Percentiles rank a stretch among this genome's conserved stretches.
These are phyloP conservation scores for Leistus spinibarbis DNA, from an alignment of 2,888 invertebrate species.

Conservation along the genomic window DNA sequence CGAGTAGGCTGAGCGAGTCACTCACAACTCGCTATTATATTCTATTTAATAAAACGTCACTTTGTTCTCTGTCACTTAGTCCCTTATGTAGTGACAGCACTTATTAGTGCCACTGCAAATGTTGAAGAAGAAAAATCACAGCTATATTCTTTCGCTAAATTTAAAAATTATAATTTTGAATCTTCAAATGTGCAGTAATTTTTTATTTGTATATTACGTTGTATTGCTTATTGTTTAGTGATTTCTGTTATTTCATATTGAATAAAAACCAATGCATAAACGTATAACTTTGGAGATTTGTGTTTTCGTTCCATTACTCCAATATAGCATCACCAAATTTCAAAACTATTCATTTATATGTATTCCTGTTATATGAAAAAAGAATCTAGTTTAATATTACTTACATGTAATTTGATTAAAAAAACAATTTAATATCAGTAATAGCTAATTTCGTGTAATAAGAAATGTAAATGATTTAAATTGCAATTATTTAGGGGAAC, in stretches of 20 bases:
- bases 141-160: no score
- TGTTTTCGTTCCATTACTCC: background rate
- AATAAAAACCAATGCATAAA: background rate
- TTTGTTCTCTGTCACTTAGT: background rate
- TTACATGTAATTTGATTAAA: background rate
- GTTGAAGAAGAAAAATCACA: no score
- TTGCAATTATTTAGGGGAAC: background rate
- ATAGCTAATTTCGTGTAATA: no score
- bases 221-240: background rate
- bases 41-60: background rate
- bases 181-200: background rate
- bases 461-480: background rate
- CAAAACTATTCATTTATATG: background rate
- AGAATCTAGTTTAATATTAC: background rate
- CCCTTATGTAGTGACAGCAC: background rate
- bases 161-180: background rate
- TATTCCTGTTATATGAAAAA: background rate
- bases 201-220: background rate
- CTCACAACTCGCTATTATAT: background rate
- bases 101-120: background rate
- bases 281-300: background rate
- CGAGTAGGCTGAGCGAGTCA: background rate
- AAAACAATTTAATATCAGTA: no score
- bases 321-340: background rate
- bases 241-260: background rate